Conservation (phyloP, 2,888 invertebrate species). For the Apodemia mormo region DNA sequence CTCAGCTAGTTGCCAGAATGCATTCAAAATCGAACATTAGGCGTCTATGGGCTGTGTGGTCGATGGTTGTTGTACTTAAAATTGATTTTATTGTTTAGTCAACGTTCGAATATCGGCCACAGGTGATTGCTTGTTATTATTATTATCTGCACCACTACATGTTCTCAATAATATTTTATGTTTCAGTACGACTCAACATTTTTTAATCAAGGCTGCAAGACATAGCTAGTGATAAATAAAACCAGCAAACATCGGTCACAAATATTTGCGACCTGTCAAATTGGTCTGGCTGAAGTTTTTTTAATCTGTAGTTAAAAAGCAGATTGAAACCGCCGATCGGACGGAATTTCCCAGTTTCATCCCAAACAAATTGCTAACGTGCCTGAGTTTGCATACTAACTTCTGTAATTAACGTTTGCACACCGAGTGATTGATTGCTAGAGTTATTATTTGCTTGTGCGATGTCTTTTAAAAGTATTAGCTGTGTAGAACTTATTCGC, state of each 20-base stretch:
- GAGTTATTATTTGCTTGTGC: slow-evolving; percentile 14
- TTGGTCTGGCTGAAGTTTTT: slow-evolving; percentile 14
- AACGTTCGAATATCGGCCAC: too few species aligned
- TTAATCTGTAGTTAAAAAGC: slow-evolving; percentile 12
- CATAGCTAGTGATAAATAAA: background rate
- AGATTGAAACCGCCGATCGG: slow-evolving; percentile 19
- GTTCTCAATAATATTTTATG: too few species aligned
- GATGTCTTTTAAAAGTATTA: background rate
- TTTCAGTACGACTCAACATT: too few species aligned
- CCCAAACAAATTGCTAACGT: slow-evolving; percentile 49
- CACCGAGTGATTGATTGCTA: slow-evolving; percentile 21
- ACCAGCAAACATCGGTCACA: background rate
- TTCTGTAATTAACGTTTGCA: slow-evolving; percentile 55
- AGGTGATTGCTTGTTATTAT: too few species aligned
- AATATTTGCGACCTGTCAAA: slow-evolving; percentile 16
- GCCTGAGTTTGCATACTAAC: slow-evolving; percentile 49
- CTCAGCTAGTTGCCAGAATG: too few species aligned
- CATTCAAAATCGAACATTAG: too few species aligned
- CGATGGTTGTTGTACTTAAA: too few species aligned
- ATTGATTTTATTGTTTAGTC: too few species aligned
- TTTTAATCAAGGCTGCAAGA: too few species aligned
- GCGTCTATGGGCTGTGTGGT: too few species aligned
- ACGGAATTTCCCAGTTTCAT: slow-evolving; percentile 10
- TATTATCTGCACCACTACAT: too few species aligned
- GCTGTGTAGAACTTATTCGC: background rate